These are phyloP conservation scores for Chalcosyrphus nemorum DNA, from an alignment of 2,888 invertebrate genomes.

Conservation along the genomic window DNA sequence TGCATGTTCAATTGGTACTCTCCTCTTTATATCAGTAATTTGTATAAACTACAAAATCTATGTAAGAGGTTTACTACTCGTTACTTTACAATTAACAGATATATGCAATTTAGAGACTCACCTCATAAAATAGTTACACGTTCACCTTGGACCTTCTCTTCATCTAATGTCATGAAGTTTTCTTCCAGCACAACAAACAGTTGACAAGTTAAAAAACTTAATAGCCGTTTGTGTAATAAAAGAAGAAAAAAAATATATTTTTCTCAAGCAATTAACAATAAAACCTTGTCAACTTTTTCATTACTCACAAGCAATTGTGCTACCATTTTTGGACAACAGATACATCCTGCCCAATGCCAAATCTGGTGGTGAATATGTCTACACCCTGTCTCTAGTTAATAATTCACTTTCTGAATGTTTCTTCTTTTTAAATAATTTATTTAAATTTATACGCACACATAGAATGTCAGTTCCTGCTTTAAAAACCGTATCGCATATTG, in stretches of 20 bases:
- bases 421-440: constrained; percentile 40
- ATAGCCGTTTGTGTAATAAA: constrained; percentile 34
- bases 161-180: not conserved
- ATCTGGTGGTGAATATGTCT: constrained; percentile 46
- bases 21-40: not conserved
- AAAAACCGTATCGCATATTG: constrained; percentile 19
- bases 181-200: constrained; percentile 3
- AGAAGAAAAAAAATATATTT: too few species aligned
- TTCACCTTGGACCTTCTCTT: constrained; percentile 40
- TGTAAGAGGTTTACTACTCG: not conserved
- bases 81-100: not conserved
- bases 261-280: constrained; percentile 32
- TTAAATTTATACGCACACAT: constrained; percentile 10
- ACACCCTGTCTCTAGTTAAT: not conserved
- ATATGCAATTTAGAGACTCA: not conserved
- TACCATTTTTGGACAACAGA: constrained; percentile 35
- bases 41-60: not conserved
- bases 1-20: not conserved
- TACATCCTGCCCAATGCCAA: constrained; percentile 52
- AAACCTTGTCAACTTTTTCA: constrained; percentile 27
- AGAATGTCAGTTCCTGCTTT: constrained; percentile 23
- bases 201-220: constrained; percentile 33
- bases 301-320: constrained; percentile 35
- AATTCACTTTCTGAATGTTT: constrained; percentile 23
- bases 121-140: constrained; percentile 2